Conservation (phyloP, 2,797 vertebrate species). For the Ptychobarbus kaznakovi region DNA sequence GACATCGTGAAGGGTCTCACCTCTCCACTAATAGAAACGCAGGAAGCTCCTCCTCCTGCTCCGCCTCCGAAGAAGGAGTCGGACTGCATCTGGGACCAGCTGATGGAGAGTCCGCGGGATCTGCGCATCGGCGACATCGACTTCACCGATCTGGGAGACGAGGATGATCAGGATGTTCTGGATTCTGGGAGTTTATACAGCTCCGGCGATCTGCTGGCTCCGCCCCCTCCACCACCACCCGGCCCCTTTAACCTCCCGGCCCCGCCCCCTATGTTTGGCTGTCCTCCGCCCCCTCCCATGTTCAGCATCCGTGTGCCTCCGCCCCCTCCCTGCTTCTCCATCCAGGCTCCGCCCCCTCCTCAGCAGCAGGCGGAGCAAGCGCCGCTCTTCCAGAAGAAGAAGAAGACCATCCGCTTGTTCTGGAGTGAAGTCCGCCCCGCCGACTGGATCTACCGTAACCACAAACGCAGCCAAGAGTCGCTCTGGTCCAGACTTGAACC, state of each 20-base stretch:
- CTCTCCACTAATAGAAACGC: slow-evolving; percentile 68
- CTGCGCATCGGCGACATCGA: slow-evolving; percentile 95
- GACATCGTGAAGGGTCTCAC: slow-evolving; percentile 83
- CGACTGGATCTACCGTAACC: slow-evolving; percentile 86
- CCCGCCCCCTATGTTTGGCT: slow-evolving; percentile 79
- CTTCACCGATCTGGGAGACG: slow-evolving; percentile 94
- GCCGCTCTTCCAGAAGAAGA: slow-evolving; percentile 91
- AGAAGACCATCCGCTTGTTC: slow-evolving; percentile 97
- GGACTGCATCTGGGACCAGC: slow-evolving; percentile 97
- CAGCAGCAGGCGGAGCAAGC: slow-evolving; percentile 80
- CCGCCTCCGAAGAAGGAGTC: slow-evolving; percentile 87
- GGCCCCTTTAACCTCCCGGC: slow-evolving; percentile 80
- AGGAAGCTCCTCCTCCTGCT: slow-evolving; percentile 57
- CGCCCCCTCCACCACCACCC: slow-evolving; percentile 84
- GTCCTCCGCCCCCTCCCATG: slow-evolving; percentile 83
- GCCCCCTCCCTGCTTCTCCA: slow-evolving; percentile 79
- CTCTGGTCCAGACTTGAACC: slow-evolving; percentile 95
- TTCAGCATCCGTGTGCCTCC: slow-evolving; percentile 80
- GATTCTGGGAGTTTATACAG: slow-evolving; percentile 81
- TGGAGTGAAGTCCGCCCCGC: slow-evolving; percentile 94
- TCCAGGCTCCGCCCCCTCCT: slow-evolving; percentile 64
- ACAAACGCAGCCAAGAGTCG: slow-evolving; percentile 85
- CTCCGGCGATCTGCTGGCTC: slow-evolving; percentile 81
- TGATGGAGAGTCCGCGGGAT: slow-evolving; percentile 91
- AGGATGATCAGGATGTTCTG: slow-evolving; percentile 90